Conservation (phyloP, 1,140 invertebrate species). For the Catajapyx aquilonaris region DNA sequence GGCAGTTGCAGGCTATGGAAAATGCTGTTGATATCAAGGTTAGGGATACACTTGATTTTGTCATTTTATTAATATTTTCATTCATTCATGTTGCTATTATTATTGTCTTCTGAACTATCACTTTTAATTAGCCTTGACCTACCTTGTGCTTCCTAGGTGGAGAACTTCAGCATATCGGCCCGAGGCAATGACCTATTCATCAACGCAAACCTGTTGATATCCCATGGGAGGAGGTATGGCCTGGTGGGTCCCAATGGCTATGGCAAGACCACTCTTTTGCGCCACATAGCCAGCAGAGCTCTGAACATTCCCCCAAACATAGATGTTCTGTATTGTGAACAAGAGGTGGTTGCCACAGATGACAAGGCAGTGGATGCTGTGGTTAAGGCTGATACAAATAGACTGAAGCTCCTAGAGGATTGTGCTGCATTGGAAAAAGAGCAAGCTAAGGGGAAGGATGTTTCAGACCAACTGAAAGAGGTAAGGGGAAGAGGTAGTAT, state of each 20-base stretch:
- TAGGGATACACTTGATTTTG: too few species aligned
- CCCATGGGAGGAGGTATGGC: slow-evolving; percentile 84
- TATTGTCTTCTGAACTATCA: too few species aligned
- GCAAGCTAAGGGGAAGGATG: slow-evolving; percentile 35
- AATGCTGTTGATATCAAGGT: slow-evolving; percentile 95
- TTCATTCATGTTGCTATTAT: too few species aligned
- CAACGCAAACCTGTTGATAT: slow-evolving; percentile 87
- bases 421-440: slow-evolving; percentile 55
- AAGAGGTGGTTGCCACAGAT: slow-evolving; percentile 89
- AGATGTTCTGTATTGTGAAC: slow-evolving; percentile 95
- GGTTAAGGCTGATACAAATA: slow-evolving; percentile 75
- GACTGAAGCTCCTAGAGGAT: slow-evolving; percentile 59
- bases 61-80: too few species aligned
- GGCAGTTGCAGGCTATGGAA: slow-evolving; percentile 65
- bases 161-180: slow-evolving; percentile 94
- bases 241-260: slow-evolving; percentile 97
- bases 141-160: too few species aligned
- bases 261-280: slow-evolving; percentile 94
- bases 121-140: too few species aligned
- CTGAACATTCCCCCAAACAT: slow-evolving; percentile 90
- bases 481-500: too few species aligned
- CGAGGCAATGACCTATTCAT: slow-evolving; percentile 95
- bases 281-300: slow-evolving; percentile 71
- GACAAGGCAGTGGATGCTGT: slow-evolving; percentile 80
- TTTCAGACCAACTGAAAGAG: slow-evolving; percentile 64